Conservation (phyloP, 2,797 vertebrate genomes). For the Smutsia temminckii region DNA sequence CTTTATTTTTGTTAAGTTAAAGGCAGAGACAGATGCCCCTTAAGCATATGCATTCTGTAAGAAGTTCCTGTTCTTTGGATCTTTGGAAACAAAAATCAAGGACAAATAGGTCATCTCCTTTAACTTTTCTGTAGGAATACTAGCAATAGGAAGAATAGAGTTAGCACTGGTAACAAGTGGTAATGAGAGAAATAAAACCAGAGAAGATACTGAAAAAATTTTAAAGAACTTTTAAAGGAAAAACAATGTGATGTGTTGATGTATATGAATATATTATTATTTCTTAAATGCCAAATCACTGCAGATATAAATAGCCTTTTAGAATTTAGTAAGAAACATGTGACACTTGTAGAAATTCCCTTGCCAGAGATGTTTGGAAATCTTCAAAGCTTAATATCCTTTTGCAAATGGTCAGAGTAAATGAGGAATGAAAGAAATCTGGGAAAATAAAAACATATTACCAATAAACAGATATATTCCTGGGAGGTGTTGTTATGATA, state of each 20-base stretch:
- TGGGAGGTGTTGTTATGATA: not conserved
- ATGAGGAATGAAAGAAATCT: slow-evolving; percentile 44
- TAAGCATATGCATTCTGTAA: slow-evolving; percentile 30
- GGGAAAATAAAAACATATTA: not conserved
- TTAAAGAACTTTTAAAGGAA: not conserved
- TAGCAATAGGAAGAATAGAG: not conserved
- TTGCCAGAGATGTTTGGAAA: slow-evolving; percentile 32
- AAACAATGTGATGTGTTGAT: slow-evolving; percentile 54
- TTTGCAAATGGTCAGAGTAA: slow-evolving; percentile 29
- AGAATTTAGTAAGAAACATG: slow-evolving; percentile 28
- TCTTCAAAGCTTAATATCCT: slow-evolving; percentile 27
- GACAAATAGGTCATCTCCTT: slow-evolving; percentile 49
- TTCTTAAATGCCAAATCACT: slow-evolving; percentile 46
- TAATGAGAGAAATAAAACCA: slow-evolving; percentile 17
- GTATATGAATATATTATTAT: slow-evolving; percentile 43
- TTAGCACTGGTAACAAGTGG: not conserved
- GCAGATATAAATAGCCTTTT: slow-evolving; percentile 42
- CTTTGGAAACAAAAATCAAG: slow-evolving; percentile 59
- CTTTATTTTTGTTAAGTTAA: slow-evolving; percentile 73
- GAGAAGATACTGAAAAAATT: not conserved
- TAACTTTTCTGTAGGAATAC: not conserved
- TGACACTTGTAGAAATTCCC: slow-evolving; percentile 29
- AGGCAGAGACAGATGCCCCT: slow-evolving; percentile 74
- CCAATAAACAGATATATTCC: slow-evolving; percentile 13
- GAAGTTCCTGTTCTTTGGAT: slow-evolving; percentile 17